Evolutionary conservation across 2,113 vertebrate species (phyloP).

Genomic region (Gallinago jamesoni): DNA sequence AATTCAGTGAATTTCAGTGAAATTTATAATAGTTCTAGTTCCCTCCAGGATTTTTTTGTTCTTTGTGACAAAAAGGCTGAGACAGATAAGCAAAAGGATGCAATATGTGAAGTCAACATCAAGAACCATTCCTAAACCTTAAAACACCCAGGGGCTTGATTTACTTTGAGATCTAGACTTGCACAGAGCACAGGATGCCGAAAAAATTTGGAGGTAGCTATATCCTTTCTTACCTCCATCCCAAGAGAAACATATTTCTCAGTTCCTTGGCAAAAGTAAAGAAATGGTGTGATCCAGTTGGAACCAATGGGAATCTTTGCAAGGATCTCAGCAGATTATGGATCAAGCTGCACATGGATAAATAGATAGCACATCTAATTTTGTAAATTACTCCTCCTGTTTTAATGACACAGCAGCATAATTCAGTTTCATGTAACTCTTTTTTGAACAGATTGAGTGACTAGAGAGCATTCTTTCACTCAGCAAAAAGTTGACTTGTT

Average conservation of each 20-base stretch:
- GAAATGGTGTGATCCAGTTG: not conserved
- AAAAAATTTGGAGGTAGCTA: not conserved
- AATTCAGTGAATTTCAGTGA: too few species aligned
- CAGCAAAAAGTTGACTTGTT: not conserved
- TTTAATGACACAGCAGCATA: not conserved
- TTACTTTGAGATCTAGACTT: not conserved
- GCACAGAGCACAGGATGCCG: not conserved
- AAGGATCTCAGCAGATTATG: not conserved
- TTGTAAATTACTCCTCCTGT: not conserved
- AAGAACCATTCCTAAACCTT: not conserved
- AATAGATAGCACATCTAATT: not conserved
- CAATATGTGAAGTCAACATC: not conserved
- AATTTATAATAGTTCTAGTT: not conserved
- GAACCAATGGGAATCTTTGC: not conserved
- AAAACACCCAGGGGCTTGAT: not conserved
- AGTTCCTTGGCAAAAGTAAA: not conserved
- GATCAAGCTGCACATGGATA: not conserved
- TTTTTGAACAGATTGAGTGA: not conserved
- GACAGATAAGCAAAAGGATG: not conserved
- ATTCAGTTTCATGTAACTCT: not conserved
- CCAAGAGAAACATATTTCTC: not conserved
- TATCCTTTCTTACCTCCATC: not conserved
- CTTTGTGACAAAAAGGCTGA: not conserved
- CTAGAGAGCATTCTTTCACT: not conserved
- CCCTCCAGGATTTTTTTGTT: not conserved